Base-by-base conservation (phyloP, 2,113 vertebrate species). In the Tringa solitaria region DNA sequence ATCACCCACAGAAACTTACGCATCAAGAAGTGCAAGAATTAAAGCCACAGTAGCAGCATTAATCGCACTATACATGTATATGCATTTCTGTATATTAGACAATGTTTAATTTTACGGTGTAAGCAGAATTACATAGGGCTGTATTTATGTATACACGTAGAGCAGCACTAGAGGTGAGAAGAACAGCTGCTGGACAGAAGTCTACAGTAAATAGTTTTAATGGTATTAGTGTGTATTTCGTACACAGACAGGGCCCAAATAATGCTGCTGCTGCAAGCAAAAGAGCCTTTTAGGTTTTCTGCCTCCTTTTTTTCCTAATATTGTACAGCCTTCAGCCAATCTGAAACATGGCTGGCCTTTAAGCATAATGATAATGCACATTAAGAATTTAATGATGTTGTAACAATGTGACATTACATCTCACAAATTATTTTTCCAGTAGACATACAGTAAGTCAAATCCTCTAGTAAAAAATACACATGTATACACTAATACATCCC, bases 1-100 rank as follows among this genome's bases (percentile, higher is more conserved):
- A 27, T 5, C 16, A 2, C 43, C 23, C 39, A 21, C 69, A 35
- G 54, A 84, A 80, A 67, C 11, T n/a, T 28, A 33, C 0, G 0
- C 37, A 35, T 21, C 35, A 33, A 32, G 37, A 67, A 90, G n/a
- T 26, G 43, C 35, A 65, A 69, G 45, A 50, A 46, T 35, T n/a
- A 51, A 85, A 87, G 72, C 46, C 48, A 35, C 46, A 26, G 46
- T 5, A 70, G 64, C 30, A 48, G 23, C 18, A 28, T 53, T 27
- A 53, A 48, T 46, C 35, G 28, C 5, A 1, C 21, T 20, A 12
- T 41, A n/a, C 14, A 3, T 65, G 56, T 53, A 43, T 12, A 28
- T 33, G 26, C 6, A 1, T 53, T 39, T 13, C 64, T 27, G 39
- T 61, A 5, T 27, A 20, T 57, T 32, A 23, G 5, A 33, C 27